Conservation (phyloP, 2,113 vertebrate genomes). For the Phoenicopterus ruber region DNA sequence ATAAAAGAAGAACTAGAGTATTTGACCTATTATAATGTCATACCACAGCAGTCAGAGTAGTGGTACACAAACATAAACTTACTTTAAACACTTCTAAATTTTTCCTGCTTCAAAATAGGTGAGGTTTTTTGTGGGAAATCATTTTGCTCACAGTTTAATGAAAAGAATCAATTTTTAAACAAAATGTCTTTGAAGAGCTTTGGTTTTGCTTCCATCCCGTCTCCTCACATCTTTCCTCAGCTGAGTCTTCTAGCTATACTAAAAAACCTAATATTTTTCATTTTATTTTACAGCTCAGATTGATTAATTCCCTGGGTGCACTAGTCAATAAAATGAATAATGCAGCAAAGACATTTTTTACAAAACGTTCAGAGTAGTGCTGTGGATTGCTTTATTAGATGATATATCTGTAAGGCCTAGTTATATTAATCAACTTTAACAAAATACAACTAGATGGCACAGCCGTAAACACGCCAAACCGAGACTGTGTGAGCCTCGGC, state of each 20-base stretch:
- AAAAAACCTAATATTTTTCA: neutral
- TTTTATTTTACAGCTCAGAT: neutral
- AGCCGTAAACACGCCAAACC: neutral
- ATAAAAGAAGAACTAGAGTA: neutral
- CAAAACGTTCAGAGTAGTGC: neutral
- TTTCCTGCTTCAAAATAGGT: neutral
- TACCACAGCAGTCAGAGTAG: neutral
- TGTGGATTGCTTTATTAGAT: neutral
- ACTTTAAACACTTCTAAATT: neutral
- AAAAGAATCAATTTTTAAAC: neutral
- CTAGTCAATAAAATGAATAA: constrained; percentile 13
- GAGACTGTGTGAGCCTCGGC: neutral
- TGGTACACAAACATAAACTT: neutral
- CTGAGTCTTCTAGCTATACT: neutral
- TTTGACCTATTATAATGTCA: neutral
- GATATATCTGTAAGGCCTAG: neutral
- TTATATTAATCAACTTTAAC: neutral
- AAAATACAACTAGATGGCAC: neutral
- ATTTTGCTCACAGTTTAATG: neutral
- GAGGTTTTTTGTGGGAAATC: neutral
- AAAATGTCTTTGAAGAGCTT: neutral
- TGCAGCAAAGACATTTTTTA: neutral
- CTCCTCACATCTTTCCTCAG: neutral
- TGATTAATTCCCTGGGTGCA: neutral
- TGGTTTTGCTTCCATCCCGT: neutral